Percentiles rank a stretch among this genome's conserved stretches.
Evolutionary conservation across 1,140 invertebrate species (phyloP).

Genomic region (Arctopsyche grandis): DNA sequence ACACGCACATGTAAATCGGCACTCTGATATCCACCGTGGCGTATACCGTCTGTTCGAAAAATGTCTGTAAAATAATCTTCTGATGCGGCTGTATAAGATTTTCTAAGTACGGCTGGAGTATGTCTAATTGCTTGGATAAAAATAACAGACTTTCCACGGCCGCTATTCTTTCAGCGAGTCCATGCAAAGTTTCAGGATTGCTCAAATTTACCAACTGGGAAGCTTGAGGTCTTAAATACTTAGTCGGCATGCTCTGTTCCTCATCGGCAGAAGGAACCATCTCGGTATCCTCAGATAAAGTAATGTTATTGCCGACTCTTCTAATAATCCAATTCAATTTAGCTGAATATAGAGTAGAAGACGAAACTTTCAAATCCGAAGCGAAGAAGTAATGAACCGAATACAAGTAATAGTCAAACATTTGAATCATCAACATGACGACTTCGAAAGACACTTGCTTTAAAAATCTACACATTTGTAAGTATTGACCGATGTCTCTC

Average conservation of each 20-base stretch:
- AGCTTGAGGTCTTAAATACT: constrained; percentile 71
- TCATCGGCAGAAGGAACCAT: constrained; percentile 55
- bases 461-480: constrained; percentile 93
- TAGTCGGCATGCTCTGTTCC: constrained; percentile 60
- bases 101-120: constrained; percentile 84
- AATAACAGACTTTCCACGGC: constrained; percentile 93
- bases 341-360: constrained; percentile 70
- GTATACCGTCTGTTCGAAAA: constrained; percentile 79
- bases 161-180: constrained; percentile 86
- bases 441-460: constrained; percentile 93
- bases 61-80: constrained; percentile 77
- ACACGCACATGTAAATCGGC: constrained; percentile 87
- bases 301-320: constrained; percentile 76
- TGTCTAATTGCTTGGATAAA: constrained; percentile 86
- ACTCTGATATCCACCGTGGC: constrained; percentile 79
- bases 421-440: constrained; percentile 88
- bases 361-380: constrained; percentile 62
- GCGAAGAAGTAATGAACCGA: constrained; percentile 92
- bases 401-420: constrained; percentile 96
- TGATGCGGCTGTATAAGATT: constrained; percentile 73
- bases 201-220: constrained; percentile 79
- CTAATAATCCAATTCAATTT: constrained; percentile 80
- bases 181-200: constrained; percentile 79
- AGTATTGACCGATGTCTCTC: constrained; percentile 89
- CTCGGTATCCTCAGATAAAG: constrained; percentile 57